A percentile compares a stretch with the other conserved stretches of the same genome.
Conservation (phyloP, 30 jellyfish, hydroid and myxozoan species). For the Mastigias papua region DNA sequence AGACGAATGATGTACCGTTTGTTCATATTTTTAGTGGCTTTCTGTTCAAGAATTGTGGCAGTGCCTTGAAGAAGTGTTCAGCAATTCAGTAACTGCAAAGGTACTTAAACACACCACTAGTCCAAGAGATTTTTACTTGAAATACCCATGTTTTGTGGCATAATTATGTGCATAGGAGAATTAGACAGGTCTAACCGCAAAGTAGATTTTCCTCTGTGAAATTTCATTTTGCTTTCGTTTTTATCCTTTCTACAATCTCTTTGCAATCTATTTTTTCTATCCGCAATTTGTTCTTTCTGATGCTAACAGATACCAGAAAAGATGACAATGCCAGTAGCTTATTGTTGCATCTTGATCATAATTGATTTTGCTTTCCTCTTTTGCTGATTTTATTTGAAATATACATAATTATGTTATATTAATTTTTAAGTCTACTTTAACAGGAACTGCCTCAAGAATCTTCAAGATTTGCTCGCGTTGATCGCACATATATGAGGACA, state of each 20-base stretch:
- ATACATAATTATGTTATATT: neutral
- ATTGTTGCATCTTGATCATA: too few relatives aligned
- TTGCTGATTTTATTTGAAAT: neutral
- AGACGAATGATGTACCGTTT: neutral
- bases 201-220: too few relatives aligned
- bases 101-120: neutral
- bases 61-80: constrained; percentile 83
- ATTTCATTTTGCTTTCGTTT: too few relatives aligned
- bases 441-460: constrained; percentile 84
- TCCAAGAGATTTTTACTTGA: neutral
- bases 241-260: too few relatives aligned
- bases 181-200: too few relatives aligned
- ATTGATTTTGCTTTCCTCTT: too few relatives aligned
- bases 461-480: constrained; percentile 79
- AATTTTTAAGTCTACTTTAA: neutral
- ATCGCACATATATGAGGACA: constrained; percentile 83
- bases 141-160: neutral
- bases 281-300: too few relatives aligned
- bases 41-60: constrained; percentile 86
- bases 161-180: too few relatives aligned
- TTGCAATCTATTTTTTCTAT: too few relatives aligned
- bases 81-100: constrained; percentile 73
- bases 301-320: too few relatives aligned
- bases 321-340: too few relatives aligned
- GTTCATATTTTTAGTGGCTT: constrained; percentile 73